Evolutionary conservation across 2,797 vertebrate genomes (phyloP).

Genomic region (Peromyscus aztecus): DNA sequence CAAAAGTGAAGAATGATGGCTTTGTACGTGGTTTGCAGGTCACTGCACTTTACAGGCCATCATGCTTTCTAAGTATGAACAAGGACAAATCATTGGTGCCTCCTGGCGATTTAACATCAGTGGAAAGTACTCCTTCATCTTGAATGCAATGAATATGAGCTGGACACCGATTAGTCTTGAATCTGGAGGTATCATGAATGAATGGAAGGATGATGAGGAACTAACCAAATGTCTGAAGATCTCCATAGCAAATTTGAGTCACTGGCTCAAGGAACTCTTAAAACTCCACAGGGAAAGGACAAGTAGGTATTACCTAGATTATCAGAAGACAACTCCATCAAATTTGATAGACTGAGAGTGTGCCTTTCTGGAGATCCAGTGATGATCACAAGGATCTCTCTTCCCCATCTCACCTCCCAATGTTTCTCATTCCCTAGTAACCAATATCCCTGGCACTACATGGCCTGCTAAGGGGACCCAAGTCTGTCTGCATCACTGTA

Average conservation of each 20-base stretch:
- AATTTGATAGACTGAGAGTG: not conserved
- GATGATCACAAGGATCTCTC: fast-evolving
- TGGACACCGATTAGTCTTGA: not conserved
- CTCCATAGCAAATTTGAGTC: fast-evolving
- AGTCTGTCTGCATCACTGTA: not conserved
- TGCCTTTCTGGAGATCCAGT: not conserved
- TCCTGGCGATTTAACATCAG: no score
- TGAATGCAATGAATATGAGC: not conserved
- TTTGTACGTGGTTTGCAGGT: no score
- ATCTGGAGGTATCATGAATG: not conserved
- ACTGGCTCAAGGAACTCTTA: not conserved
- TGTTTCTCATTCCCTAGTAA: not conserved
- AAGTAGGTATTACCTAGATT: not conserved
- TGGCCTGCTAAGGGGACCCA: not conserved
- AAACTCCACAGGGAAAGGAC: not conserved
- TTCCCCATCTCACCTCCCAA: not conserved
- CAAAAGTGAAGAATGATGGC: no score
- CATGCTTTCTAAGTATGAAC: no score
- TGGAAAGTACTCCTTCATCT: no score
- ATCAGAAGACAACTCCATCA: not conserved
- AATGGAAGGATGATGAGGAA: not conserved
- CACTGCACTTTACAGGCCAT: no score
- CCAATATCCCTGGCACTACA: no score
- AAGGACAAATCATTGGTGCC: no score
- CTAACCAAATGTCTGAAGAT: not conserved